A percentile compares a stretch with the other conserved stretches of the same genome.
Conservation (phyloP, 2,113 vertebrate genomes). For the Rhea americana region DNA sequence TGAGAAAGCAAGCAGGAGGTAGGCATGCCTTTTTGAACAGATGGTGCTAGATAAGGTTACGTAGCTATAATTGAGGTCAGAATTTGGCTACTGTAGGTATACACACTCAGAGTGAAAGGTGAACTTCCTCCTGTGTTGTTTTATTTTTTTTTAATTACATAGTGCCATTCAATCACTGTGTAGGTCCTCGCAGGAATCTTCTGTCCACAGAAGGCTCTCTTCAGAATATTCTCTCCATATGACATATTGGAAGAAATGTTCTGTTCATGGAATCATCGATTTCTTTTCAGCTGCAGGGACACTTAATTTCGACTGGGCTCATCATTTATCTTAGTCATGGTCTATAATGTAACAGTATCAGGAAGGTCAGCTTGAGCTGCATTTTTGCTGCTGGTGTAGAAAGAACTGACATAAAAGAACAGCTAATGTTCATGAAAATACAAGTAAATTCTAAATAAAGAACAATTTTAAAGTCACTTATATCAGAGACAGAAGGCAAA, state of each 20-base stretch:
- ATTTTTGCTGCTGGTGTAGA: neutral
- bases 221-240: neutral
- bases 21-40: conserved; percentile 34
- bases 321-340: neutral
- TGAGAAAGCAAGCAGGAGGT: neutral
- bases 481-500: neutral
- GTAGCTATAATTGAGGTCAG: conserved; percentile 46
- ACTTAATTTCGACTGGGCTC: neutral
- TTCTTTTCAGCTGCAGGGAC: neutral
- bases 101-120: conserved; percentile 15
- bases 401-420: neutral
- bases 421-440: neutral
- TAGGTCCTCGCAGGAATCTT: neutral
- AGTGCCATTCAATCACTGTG: neutral
- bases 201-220: neutral
- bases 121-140: conserved; percentile 34
- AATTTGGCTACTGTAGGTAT: conserved; percentile 27
- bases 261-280: neutral
- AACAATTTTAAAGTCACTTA: neutral
- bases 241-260: neutral
- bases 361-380: neutral
- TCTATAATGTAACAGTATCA: neutral
- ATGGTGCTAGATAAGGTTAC: conserved; percentile 46
- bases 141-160: conserved; percentile 63
- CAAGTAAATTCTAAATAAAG: neutral